Evolutionary conservation across 2,797 vertebrate species (phyloP), one percentile per base, ranked within the genome.

Genomic region (Xerus rutilus): DNA sequence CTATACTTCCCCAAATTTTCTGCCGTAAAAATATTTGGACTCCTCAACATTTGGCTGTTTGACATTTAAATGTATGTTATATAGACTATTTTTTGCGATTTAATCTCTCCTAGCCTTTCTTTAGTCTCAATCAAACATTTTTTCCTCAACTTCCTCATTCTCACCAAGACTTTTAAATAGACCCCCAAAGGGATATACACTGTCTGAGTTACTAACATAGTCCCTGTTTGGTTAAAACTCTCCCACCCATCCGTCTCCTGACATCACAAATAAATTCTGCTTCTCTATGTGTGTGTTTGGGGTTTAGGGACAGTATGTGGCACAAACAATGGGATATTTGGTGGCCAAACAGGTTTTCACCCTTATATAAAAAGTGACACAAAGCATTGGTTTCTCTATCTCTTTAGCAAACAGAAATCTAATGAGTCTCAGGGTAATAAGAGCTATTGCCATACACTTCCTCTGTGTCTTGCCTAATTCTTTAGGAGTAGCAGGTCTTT

Each of bases 91-190:
- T 93, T 93, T 28, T 64, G 94, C 89, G 62, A 20, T 93, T 92
- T 93, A 54, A 74, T 92, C 62, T 57, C 45, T 18, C 65, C 92
- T 11, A 72, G 18, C 5, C 54, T 82, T 94, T 86, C 85, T 77
- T 95, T 67, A 23, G n/a, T 64, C 57, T 95, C 92, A 93, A 54
- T 23, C 77, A 25, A 86, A 62, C 28, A 6, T 57, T 83, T 89
- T 86, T 79, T 39, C 73, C 81, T 67, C 84, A 95, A 90, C 91
- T 96, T 96, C 86, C 93, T 97, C 88, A 86, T 96, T 93, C 74
- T 54, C 86, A 59, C 69, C 47, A 85, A 91, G 70, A 95, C 77
- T 70, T 92, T 82, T 78, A 89, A 95, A 92, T 64, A 95, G 91
- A 17, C 43, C 39, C 49, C 57, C 32, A 90, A 93, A 92, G 57